Evolutionary conservation across 1,140 invertebrate genomes (phyloP).

Genomic region (Bombus picipes): DNA sequence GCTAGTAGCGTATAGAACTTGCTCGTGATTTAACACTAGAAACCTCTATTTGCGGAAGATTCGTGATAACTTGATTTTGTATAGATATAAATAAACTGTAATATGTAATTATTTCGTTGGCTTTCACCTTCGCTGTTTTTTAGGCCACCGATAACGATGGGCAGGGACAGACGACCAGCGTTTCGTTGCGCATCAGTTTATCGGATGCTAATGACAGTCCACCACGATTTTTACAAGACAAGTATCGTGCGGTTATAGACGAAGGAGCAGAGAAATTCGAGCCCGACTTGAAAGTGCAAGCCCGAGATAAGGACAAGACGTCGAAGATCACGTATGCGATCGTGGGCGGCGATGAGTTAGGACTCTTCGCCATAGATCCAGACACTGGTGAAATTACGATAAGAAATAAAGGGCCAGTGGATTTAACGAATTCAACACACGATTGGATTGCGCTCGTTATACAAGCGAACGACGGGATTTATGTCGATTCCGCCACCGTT

Average conservation of each 20-base stretch:
- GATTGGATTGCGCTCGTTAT: conserved; percentile 82
- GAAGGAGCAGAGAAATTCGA: conserved; percentile 93
- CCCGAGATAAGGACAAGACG: conserved; percentile 90
- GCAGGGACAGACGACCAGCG: conserved; percentile 88
- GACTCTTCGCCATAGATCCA: conserved; percentile 88
- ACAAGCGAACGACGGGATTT: conserved; percentile 90
- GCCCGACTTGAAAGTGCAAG: conserved; percentile 86
- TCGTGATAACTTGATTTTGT: not conserved
- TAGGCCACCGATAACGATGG: conserved; percentile 94
- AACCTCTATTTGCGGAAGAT: not conserved
- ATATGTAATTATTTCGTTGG: not conserved
- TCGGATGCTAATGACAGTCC: conserved; percentile 94
- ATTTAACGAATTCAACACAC: conserved; percentile 85
- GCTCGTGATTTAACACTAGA: not conserved
- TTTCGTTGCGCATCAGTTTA: conserved; percentile 90
- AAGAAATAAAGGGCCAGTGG: conserved; percentile 84
- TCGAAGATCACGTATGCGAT: conserved; percentile 91
- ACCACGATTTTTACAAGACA: conserved; percentile 88
- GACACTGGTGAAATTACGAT: conserved; percentile 88
- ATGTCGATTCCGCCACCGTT: conserved; percentile 87
- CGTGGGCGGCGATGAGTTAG: conserved; percentile 85
- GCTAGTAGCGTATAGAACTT: not conserved
- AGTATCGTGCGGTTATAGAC: conserved; percentile 91
- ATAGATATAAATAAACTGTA: not conserved
- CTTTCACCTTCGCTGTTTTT: conserved; percentile 38